Percentiles rank a stretch among this genome's conserved stretches.
phyloP scores from a whole-genome alignment of 2,797 vertebrate species.

The Margarornis squamiger region DNA sequence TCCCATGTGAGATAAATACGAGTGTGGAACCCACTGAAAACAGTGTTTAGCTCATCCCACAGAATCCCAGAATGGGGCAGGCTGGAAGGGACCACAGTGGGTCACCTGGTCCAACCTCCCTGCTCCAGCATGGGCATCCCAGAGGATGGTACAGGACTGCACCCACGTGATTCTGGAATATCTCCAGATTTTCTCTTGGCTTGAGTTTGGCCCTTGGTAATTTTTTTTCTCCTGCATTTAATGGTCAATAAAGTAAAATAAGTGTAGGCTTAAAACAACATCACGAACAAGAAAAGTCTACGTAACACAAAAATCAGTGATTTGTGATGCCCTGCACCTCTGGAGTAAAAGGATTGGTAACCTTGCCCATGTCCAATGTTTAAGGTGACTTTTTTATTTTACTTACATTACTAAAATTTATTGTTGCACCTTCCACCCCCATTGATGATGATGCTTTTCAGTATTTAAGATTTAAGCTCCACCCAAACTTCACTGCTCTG shows the following conservation, averaged over 20 bases:
- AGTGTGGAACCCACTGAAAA: not conserved
- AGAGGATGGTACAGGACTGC: not conserved
- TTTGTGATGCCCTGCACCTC: not conserved
- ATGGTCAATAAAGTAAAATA: not conserved
- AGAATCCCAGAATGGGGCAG: not conserved
- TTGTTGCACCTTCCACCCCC: not conserved
- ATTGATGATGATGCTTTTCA: rapidly evolving
- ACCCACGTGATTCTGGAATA: not conserved
- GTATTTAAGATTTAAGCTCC: not conserved
- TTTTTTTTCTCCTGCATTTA: not conserved
- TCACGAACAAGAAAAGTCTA: not conserved
- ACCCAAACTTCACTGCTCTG: not conserved
- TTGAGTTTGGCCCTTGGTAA: not conserved
- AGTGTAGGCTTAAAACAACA: not conserved
- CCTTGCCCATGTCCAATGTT: not conserved
- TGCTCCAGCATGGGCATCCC: not conserved
- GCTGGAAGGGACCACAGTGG: not conserved
- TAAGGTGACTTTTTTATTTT: not conserved
- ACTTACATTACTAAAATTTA: not conserved
- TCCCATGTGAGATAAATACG: not conserved
- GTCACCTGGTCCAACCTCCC: not conserved
- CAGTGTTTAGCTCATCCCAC: not conserved
- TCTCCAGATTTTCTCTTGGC: not conserved
- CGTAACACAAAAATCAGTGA: not conserved
- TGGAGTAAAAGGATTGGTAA: not conserved